These are phyloP conservation scores for Percopsis omiscomaycus DNA, from an alignment of 2,797 vertebrate genomes.

Conservation along the genomic window DNA sequence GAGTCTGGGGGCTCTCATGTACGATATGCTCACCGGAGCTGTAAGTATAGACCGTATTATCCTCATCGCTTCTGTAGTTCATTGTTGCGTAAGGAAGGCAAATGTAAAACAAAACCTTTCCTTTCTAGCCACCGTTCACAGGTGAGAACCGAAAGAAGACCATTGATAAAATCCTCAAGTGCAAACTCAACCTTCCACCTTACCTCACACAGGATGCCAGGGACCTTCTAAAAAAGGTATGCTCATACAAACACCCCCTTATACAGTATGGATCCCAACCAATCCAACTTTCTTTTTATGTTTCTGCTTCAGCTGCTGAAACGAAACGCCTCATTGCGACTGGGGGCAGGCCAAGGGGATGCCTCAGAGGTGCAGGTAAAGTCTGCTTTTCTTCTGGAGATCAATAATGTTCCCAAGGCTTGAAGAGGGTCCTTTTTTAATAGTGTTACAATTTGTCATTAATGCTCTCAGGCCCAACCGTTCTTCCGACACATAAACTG, in stretches of 20 bases:
- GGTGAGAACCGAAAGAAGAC: constrained; percentile 96
- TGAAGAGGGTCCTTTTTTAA: no score
- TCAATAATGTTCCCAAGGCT: no score
- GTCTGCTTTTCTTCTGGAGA: background rate
- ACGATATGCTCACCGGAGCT: constrained; percentile 99
- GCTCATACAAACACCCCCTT: background rate
- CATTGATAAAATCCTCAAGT: constrained; percentile 95
- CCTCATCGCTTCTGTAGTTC: constrained; percentile 34
- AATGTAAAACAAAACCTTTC: background rate
- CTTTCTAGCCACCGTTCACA: constrained; percentile 88
- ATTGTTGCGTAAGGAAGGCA: background rate
- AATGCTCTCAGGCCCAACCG: constrained; percentile 80
- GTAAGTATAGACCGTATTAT: constrained; percentile 77
- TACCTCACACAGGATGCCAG: constrained; percentile 98
- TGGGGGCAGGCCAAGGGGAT: constrained; percentile 91
- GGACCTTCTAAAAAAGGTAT: constrained; percentile 95
- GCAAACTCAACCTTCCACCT: constrained; percentile 96
- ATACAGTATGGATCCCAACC: no score
- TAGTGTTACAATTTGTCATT: no score
- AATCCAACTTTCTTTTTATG: no score
- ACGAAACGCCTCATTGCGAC: constrained; percentile 94
- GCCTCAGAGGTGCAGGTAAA: constrained; percentile 95
- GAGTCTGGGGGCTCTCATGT: constrained; percentile 99
- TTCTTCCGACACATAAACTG: constrained; percentile 97
- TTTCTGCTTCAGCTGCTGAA: constrained; percentile 87